Evolutionary conservation across 2,797 vertebrate species (phyloP).

Genomic region (Gymnothorax javanicus): DNA sequence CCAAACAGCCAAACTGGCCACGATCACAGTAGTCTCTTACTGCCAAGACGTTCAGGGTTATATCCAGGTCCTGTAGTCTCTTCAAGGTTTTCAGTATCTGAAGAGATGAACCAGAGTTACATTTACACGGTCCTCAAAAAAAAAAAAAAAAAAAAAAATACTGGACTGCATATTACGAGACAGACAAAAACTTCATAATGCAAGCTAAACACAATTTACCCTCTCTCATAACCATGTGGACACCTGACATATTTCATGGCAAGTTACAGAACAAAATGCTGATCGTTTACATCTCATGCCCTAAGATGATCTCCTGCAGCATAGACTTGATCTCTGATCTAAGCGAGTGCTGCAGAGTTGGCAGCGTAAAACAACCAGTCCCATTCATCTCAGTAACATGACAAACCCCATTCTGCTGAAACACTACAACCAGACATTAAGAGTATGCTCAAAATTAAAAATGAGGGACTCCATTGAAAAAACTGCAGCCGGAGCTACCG

Average conservation of each 20-base stretch:
- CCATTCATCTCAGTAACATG: neutral
- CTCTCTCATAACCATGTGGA: neutral
- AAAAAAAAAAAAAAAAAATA: slow-evolving; percentile 8
- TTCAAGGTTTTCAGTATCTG: slow-evolving; percentile 81
- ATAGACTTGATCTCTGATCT: neutral
- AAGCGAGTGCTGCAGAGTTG: neutral
- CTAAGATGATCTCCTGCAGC: neutral
- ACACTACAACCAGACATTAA: neutral
- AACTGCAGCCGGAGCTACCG: slow-evolving; percentile 42
- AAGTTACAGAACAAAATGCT: neutral
- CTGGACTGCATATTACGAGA: neutral
- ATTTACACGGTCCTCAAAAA: slow-evolving; percentile 3
- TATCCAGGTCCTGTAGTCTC: slow-evolving; percentile 77
- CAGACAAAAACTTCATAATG: neutral
- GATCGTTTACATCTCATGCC: neutral
- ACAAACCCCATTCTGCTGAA: neutral
- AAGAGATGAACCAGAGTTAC: slow-evolving; percentile 36
- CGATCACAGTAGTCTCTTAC: slow-evolving; percentile 67
- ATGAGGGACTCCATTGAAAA: slow-evolving; percentile 9
- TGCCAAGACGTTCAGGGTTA: slow-evolving; percentile 80
- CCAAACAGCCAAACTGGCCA: neutral
- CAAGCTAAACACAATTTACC: neutral
- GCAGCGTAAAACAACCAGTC: neutral
- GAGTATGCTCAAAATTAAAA: neutral
- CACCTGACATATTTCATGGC: neutral